These are phyloP conservation scores for Nothoprocta perdicaria DNA, from an alignment of 2,113 vertebrate species.

Conservation along the genomic window DNA sequence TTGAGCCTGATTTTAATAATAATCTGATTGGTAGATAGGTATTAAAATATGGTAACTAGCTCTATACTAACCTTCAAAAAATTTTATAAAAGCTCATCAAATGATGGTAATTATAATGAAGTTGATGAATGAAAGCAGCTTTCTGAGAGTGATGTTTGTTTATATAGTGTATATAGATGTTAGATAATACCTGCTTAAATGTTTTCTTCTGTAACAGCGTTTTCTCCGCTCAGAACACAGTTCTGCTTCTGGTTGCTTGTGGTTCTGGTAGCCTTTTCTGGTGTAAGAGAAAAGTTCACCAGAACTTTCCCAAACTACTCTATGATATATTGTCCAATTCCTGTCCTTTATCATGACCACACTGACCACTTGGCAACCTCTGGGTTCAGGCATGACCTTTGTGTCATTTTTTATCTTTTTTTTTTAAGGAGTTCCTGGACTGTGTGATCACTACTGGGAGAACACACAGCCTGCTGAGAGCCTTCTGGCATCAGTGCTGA, in stretches of 20 bases:
- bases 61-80: not conserved
- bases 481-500: slow-evolving; percentile 29
- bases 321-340: not conserved
- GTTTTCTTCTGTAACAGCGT: not conserved
- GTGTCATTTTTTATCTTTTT: not conserved
- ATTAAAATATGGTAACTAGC: not conserved
- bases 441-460: slow-evolving; percentile 44
- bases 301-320: not conserved
- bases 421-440: slow-evolving; percentile 42
- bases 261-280: not conserved
- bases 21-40: not conserved
- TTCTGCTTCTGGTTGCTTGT: not conserved
- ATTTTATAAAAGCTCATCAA: not conserved
- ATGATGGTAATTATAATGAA: accelerated
- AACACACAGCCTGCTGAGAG: slow-evolving; percentile 7
- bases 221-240: too few species aligned
- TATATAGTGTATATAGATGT: too few species aligned
- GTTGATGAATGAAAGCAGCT: accelerated
- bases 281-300: not conserved
- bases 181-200: not conserved
- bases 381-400: not conserved
- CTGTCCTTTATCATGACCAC: not conserved
- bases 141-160: not conserved
- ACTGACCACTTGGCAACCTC: slow-evolving; percentile 6
- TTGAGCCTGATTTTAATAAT: not conserved